A percentile compares a stretch with the other conserved stretches of the same genome.
These are phyloP conservation scores for Nephrotoma flavescens DNA, from an alignment of 2,888 invertebrate species.

Conservation along the genomic window DNA sequence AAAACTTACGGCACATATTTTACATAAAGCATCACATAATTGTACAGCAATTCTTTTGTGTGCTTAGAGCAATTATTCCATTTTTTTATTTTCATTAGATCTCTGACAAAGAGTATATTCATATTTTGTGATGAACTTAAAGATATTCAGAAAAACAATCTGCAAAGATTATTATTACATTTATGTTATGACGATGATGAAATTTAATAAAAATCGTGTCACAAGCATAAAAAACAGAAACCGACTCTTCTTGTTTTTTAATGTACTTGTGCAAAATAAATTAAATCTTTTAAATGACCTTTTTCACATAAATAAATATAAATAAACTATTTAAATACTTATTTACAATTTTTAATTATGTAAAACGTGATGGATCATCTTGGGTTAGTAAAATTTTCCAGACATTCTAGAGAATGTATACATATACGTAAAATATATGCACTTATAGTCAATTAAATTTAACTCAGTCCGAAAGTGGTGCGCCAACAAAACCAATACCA, in stretches of 20 bases:
- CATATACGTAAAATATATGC: neutral
- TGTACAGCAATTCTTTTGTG: neutral
- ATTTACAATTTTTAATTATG: neutral
- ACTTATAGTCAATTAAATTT: neutral
- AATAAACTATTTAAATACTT: neutral
- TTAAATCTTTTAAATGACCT: neutral
- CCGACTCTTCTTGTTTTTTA: neutral
- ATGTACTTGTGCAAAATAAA: neutral
- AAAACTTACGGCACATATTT: neutral
- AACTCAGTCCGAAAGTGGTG: neutral
- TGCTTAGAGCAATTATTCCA: neutral
- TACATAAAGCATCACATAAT: neutral
- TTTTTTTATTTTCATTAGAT: neutral
- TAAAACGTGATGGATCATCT: neutral
- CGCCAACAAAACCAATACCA: neutral
- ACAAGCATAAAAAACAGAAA: neutral
- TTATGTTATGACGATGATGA: neutral
- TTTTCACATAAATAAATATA: neutral
- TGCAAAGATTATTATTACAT: neutral
- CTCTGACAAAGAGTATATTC: neutral
- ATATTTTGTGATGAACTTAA: neutral
- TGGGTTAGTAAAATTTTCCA: neutral
- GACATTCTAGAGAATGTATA: neutral
- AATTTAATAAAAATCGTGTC: neutral
- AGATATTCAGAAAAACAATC: neutral